Conservation (phyloP, 1,140 invertebrate genomes). For the Bombyx mori region DNA sequence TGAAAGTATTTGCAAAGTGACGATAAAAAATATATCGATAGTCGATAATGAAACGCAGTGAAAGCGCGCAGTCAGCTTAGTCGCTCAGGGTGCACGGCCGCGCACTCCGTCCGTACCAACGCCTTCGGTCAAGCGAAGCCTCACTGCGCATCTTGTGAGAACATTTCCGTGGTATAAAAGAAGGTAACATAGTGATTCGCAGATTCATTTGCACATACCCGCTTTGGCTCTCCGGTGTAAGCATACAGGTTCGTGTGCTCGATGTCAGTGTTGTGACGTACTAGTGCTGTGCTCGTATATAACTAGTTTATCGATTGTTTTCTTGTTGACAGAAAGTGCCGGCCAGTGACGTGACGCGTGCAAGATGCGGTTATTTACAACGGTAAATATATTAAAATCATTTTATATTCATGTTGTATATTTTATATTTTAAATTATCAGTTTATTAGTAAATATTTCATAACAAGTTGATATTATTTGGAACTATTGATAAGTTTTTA, state of each 20-base stretch:
- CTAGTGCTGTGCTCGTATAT: constrained; percentile 34
- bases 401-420: constrained; percentile 6
- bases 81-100: constrained; percentile 21
- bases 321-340: constrained; percentile 57
- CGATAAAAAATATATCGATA: constrained; percentile 9
- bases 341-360: constrained; percentile 18
- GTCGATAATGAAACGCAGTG: constrained; percentile 17
- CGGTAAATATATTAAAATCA: constrained; percentile 42
- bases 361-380: constrained; percentile 47
- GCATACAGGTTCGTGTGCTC: constrained; percentile 31
- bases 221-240: constrained; percentile 16
- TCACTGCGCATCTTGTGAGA: constrained; percentile 45
- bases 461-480: no score
- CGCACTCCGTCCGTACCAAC: constrained; percentile 18
- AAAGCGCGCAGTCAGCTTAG: constrained; percentile 39
- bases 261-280: constrained; percentile 25
- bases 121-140: constrained; percentile 40
- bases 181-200: constrained; percentile 48
- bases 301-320: constrained; percentile 27
- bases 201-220: constrained; percentile 53
- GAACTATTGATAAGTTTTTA: no score
- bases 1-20: constrained; percentile 14
- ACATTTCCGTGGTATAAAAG: constrained; percentile 67
- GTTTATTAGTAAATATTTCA: no score
- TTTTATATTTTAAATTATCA: no score